phyloP scores from a whole-genome alignment of 2,888 invertebrate genomes.

The Pherbina coryleti region DNA sequence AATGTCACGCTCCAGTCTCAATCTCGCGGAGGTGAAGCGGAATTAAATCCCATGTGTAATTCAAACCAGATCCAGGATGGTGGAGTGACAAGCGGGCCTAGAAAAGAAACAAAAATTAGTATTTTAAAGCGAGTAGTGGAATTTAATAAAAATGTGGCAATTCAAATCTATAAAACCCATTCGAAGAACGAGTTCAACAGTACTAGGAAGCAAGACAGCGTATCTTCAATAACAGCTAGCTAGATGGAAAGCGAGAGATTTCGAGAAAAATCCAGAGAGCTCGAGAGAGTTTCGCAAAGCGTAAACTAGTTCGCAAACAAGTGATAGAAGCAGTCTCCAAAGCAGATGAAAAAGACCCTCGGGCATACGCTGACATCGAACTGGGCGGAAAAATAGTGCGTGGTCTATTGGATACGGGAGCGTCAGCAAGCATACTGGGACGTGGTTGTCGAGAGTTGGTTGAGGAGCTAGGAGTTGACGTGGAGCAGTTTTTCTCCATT shows the following conservation, averaged over 20 bases:
- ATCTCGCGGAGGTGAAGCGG: not conserved
- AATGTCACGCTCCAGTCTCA: not conserved
- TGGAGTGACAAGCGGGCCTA: not conserved
- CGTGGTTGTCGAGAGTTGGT: not conserved
- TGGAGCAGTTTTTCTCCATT: too few relatives aligned
- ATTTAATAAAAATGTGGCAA: not conserved
- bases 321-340: not conserved
- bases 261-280: too few relatives aligned
- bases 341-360: not conserved
- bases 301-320: too few relatives aligned
- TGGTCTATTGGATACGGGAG: constrained; percentile 28
- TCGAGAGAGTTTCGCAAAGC: too few relatives aligned
- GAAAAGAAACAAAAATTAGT: not conserved
- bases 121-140: not conserved
- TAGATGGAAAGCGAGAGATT: too few relatives aligned
- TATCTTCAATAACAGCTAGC: too few relatives aligned
- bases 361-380: not conserved
- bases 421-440: not conserved
- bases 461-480: too few relatives aligned
- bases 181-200: not conserved
- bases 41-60: not conserved
- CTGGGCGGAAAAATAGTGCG: not conserved
- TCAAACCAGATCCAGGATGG: not conserved
- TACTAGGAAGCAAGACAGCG: not conserved
- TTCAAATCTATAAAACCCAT: not conserved